phyloP scores from a whole-genome alignment of 2,888 invertebrate genomes.

The Bombyx huttoni region DNA sequence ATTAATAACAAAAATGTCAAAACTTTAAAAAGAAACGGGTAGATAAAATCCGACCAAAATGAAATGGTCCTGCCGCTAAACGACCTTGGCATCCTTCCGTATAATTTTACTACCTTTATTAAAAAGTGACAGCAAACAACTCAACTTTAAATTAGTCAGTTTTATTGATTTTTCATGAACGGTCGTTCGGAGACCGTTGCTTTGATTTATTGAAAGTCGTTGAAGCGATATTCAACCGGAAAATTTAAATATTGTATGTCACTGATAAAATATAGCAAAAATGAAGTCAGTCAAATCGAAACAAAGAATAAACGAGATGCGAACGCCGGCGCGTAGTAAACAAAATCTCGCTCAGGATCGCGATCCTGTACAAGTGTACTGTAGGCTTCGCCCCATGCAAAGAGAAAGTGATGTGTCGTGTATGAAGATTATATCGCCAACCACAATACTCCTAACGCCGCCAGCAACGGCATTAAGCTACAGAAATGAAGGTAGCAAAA shows the following conservation, averaged over 20 bases:
- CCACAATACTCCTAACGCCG: conserved; percentile 76
- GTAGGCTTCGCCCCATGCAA: conserved; percentile 86
- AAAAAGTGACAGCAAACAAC: conserved; percentile 10
- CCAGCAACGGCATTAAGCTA: conserved; percentile 76
- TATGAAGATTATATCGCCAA: conserved; percentile 79
- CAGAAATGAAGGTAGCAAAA: conserved; percentile 73
- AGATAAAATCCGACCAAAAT: conserved; percentile 20
- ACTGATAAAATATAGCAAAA: conserved; percentile 9
- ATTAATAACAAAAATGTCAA: conserved; percentile 8
- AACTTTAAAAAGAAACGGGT: conserved; percentile 11
- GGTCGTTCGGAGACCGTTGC: conserved; percentile 37
- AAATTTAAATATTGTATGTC: conserved; percentile 21
- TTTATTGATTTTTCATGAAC: conserved; percentile 31
- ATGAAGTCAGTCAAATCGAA: conserved; percentile 66
- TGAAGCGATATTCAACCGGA: conserved; percentile 16
- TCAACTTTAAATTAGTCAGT: conserved; percentile 16
- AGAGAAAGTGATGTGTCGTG: conserved; percentile 77
- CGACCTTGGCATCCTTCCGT: conserved; percentile 5
- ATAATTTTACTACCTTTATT: not conserved
- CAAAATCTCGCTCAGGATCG: conserved; percentile 52
- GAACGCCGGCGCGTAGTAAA: conserved; percentile 57
- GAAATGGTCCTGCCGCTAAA: conserved; percentile 14
- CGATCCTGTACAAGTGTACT: conserved; percentile 91
- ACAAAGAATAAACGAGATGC: conserved; percentile 53
- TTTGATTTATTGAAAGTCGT: conserved; percentile 42